phyloP scores from a whole-genome alignment of 2,797 vertebrate genomes.

The Spea hammondii region DNA sequence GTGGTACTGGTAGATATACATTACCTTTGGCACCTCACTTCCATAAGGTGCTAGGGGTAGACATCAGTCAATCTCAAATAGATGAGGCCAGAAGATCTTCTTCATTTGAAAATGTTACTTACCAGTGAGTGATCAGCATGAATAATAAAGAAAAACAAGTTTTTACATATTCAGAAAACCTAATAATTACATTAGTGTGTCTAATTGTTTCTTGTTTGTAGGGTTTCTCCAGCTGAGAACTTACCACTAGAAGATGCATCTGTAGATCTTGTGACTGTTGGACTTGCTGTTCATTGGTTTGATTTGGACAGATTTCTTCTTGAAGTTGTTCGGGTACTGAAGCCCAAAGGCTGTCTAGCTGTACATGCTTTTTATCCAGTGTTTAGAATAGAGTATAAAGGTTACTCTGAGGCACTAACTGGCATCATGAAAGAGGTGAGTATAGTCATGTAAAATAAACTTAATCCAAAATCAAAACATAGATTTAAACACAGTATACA shows the following conservation, averaged over 20 bases:
- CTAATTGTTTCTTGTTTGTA: rapidly evolving
- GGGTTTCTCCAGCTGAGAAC: slow-evolving; percentile 2
- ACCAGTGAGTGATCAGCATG: neutral
- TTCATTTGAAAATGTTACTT: slow-evolving; percentile 6
- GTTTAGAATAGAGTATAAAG: too few species aligned
- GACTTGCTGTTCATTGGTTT: neutral
- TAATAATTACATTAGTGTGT: neutral
- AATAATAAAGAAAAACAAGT: neutral
- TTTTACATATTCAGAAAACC: neutral
- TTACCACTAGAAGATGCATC: slow-evolving; percentile 8
- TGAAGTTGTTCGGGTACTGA: neutral
- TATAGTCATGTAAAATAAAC: too few species aligned
- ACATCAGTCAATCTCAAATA: slow-evolving; percentile 66
- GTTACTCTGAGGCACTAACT: too few species aligned
- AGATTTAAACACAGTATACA: too few species aligned
- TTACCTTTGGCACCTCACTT: slow-evolving; percentile 64
- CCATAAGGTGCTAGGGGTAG: slow-evolving; percentile 67
- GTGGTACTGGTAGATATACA: slow-evolving; percentile 50
- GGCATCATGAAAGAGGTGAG: too few species aligned
- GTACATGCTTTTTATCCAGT: too few species aligned
- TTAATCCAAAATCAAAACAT: too few species aligned
- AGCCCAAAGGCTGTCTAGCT: slow-evolving; percentile 2
- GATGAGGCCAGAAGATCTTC: slow-evolving; percentile 26
- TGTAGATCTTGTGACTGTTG: slow-evolving; percentile 20
- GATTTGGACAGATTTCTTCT: too few species aligned